Evolutionary conservation across 2,888 invertebrate genomes (phyloP).

Genomic region (Brachynemurus nebulosus): DNA sequence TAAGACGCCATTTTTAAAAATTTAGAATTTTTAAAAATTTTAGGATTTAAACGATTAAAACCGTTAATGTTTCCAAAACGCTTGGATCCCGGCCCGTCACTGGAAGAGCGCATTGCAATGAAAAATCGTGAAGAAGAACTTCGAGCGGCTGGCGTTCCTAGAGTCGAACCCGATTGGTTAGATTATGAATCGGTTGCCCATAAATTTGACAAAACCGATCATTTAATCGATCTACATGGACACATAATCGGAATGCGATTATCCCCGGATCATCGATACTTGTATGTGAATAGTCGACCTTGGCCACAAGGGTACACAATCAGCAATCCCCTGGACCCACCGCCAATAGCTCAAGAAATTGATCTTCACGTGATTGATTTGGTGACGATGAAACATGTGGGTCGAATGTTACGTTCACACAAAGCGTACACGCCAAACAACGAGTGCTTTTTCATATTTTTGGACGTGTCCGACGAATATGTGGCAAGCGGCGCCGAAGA

Average conservation of each 20-base stretch:
- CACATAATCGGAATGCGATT: constrained; percentile 80
- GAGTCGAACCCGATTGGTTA: constrained; percentile 49
- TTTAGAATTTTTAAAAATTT: no score
- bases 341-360: constrained; percentile 75
- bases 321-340: constrained; percentile 61
- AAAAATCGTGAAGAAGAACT: constrained; percentile 38
- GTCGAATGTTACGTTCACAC: constrained; percentile 63
- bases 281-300: constrained; percentile 71
- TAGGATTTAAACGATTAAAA: constrained; percentile 55
- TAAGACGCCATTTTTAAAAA: no score
- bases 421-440: constrained; percentile 73
- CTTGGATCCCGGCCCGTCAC: constrained; percentile 51
- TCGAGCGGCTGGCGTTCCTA: constrained; percentile 31
- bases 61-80: constrained; percentile 51
- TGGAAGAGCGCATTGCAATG: constrained; percentile 50
- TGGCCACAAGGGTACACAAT: constrained; percentile 68
- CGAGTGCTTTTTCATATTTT: constrained; percentile 75
- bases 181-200: constrained; percentile 53
- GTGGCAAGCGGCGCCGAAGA: constrained; percentile 80
- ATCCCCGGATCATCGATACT: constrained; percentile 67
- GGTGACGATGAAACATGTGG: constrained; percentile 57
- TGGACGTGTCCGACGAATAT: constrained; percentile 69
- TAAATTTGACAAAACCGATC: constrained; percentile 60
- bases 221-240: constrained; percentile 68
- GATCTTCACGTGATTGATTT: constrained; percentile 79